These are phyloP conservation scores for Vidua macroura DNA, from an alignment of 2,113 vertebrate species.

Conservation along the genomic window DNA sequence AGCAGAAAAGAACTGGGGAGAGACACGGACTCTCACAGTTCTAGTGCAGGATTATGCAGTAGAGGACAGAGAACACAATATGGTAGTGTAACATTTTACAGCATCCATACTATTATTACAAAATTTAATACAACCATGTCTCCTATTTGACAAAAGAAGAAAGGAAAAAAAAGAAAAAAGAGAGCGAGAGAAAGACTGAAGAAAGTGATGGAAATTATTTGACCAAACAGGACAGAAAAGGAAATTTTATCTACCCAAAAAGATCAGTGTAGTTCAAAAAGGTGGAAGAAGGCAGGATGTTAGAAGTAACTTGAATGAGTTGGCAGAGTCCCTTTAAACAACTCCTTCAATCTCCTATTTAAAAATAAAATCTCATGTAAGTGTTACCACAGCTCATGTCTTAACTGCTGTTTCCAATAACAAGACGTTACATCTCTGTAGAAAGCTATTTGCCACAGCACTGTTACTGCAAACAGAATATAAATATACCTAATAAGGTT, in stretches of 20 bases:
- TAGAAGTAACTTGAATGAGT: not conserved
- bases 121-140: not conserved
- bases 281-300: not conserved
- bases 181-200: not conserved
- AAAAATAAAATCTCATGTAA: constrained; percentile 48
- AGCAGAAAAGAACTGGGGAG: not conserved
- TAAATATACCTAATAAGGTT: constrained; percentile 73
- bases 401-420: constrained; percentile 51
- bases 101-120: not conserved
- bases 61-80: not conserved
- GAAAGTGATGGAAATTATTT: not conserved
- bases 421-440: constrained; percentile 38
- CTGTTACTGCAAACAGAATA: constrained; percentile 76
- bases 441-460: constrained; percentile 60
- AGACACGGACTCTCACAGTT: not conserved
- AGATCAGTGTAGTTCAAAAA: not conserved
- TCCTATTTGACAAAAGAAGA: not conserved
- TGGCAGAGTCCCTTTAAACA: constrained; percentile 4
- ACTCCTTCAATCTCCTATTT: constrained; percentile 24
- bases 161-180: rapidly evolving
- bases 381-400: not conserved
- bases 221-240: not conserved
- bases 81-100: not conserved
- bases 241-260: not conserved
- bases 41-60: not conserved